Percentiles rank a stretch among this genome's conserved stretches.
Evolutionary conservation across 2,888 invertebrate species (phyloP).

Genomic region (Apocheima hispidaria): DNA sequence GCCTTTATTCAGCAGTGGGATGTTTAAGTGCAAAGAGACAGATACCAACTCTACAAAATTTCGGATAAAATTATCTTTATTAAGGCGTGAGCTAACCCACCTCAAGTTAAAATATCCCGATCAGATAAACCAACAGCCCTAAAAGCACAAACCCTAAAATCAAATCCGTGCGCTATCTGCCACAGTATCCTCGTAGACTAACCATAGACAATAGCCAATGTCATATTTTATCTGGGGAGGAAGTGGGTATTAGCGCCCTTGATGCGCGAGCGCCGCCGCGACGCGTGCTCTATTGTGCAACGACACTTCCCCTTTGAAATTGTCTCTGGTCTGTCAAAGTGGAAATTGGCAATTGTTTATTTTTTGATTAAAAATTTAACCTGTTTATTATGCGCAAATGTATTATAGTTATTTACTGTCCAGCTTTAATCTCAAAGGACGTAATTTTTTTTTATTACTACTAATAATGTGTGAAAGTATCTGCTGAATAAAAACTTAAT

Average conservation of each 20-base stretch:
- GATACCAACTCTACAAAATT: not conserved
- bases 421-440: too few relatives aligned
- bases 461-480: too few relatives aligned
- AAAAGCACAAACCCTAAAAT: constrained; percentile 29
- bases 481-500: too few relatives aligned
- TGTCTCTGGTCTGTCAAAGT: constrained; percentile 33
- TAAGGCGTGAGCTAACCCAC: not conserved
- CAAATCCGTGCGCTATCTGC: constrained; percentile 58
- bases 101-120: constrained; percentile 20
- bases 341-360: constrained; percentile 29
- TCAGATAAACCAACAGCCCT: constrained; percentile 28
- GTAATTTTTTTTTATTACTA: too few relatives aligned
- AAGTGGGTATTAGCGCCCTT: constrained; percentile 60
- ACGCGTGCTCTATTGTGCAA: constrained; percentile 52
- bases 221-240: constrained; percentile 45
- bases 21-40: not conserved
- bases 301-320: constrained; percentile 43
- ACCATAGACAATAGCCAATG: constrained; percentile 22
- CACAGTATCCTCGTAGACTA: constrained; percentile 41
- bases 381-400: constrained; percentile 4
- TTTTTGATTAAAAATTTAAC: constrained; percentile 17
- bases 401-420: too few relatives aligned
- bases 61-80: not conserved
- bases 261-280: constrained; percentile 48
- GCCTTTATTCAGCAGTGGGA: too few relatives aligned